Percentiles rank a stretch among this genome's conserved stretches.
phyloP scores from a whole-genome alignment of 2,888 invertebrate genomes.

The Cerastis rubricosa region DNA sequence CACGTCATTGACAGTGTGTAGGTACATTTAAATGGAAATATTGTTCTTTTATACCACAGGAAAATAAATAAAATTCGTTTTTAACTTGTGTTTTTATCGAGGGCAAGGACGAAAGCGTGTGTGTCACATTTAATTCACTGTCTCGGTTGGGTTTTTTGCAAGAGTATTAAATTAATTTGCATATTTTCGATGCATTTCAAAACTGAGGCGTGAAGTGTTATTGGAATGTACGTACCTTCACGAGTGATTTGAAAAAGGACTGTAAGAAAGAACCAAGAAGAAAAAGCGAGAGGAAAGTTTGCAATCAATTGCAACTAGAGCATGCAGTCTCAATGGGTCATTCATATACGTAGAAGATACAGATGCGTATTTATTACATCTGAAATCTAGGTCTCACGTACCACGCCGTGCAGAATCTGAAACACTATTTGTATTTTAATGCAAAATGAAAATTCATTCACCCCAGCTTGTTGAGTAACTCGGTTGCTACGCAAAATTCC shows the following conservation, averaged over 20 bases:
- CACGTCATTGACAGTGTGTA: constrained; percentile 39
- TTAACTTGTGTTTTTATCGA: constrained; percentile 48
- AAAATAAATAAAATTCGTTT: constrained; percentile 54
- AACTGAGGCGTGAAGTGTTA: constrained; percentile 43
- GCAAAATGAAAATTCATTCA: constrained; percentile 66
- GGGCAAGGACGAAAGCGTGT: constrained; percentile 60
- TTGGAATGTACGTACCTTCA: constrained; percentile 34
- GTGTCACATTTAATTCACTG: constrained; percentile 55
- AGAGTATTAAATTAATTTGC: constrained; percentile 33
- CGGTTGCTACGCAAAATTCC: constrained; percentile 57
- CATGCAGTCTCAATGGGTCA: constrained; percentile 62
- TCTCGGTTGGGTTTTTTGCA: constrained; percentile 45
- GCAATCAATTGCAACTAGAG: constrained; percentile 61
- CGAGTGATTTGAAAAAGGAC: constrained; percentile 20
- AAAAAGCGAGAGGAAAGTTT: constrained; percentile 56
- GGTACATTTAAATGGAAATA: constrained; percentile 35
- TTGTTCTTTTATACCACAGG: constrained; percentile 39
- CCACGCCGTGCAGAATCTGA: constrained; percentile 59
- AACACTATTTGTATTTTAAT: constrained; percentile 66
- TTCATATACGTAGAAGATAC: constrained; percentile 60
- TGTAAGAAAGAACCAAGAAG: constrained; percentile 47
- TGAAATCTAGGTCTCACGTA: constrained; percentile 72
- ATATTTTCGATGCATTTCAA: constrained; percentile 50
- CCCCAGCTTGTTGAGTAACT: constrained; percentile 60
- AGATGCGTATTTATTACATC: constrained; percentile 67